Percentiles rank a stretch among this genome's conserved stretches.
Conservation (phyloP, 2,797 vertebrate species). For the Centroberyx gerrardi region DNA sequence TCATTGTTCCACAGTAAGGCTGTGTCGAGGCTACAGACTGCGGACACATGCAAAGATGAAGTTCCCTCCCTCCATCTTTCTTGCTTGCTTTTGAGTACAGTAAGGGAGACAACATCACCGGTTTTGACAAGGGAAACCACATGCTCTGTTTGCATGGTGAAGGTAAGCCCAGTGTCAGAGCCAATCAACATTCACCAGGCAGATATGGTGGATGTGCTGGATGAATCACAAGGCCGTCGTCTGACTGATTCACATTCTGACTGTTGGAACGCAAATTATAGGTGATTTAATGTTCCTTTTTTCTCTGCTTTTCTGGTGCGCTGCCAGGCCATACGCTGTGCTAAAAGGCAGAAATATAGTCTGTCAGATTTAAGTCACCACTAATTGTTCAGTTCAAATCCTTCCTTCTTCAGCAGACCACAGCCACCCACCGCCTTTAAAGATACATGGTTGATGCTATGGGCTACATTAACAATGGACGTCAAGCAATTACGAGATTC, state of each 20-base stretch:
- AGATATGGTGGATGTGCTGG: conserved; percentile 60
- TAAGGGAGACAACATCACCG: conserved; percentile 62
- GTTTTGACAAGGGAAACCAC: conserved; percentile 61
- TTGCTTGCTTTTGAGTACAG: conserved; percentile 61
- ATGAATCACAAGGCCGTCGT: conserved; percentile 83
- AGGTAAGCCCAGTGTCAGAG: conserved; percentile 70
- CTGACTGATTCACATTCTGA: conserved; percentile 80
- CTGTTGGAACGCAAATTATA: conserved; percentile 80
- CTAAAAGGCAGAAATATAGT: conserved; percentile 76
- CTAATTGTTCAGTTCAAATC: conserved; percentile 79
- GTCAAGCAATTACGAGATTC: conserved; percentile 73
- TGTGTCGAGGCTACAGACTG: conserved; percentile 60
- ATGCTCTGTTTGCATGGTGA: conserved; percentile 34
- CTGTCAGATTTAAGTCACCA: conserved; percentile 70
- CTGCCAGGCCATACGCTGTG: conserved; percentile 75
- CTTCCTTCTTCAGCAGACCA: conserved; percentile 52
- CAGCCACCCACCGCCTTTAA: conserved; percentile 58
- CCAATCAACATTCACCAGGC: conserved; percentile 74
- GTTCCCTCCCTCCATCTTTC: conserved; percentile 49
- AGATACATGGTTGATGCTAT: conserved; percentile 62
- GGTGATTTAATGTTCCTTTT: conserved; percentile 79
- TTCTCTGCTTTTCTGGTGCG: conserved; percentile 61
- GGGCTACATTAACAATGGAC: conserved; percentile 52
- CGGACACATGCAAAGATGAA: conserved; percentile 61
- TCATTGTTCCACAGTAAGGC: conserved; percentile 43